Percentiles rank a stretch among this genome's conserved stretches.
These are phyloP conservation scores for Chamaetylas fuelleborni DNA, from an alignment of 2,113 vertebrate species.

Conservation along the genomic window DNA sequence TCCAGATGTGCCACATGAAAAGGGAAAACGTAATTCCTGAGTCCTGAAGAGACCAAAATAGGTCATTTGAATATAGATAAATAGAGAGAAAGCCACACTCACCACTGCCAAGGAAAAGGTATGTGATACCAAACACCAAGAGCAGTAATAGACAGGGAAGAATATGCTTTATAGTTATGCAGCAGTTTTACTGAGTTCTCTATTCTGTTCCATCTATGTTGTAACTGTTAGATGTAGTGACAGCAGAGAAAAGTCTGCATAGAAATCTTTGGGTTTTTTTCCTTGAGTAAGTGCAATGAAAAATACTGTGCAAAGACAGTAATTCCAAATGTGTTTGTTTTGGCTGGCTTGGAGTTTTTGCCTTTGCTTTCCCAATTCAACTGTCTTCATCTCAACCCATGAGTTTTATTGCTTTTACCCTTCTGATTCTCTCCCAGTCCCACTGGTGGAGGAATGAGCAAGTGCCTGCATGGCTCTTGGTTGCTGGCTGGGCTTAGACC, in stretches of 20 bases:
- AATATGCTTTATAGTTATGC: background rate
- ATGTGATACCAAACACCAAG: background rate
- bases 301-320: background rate
- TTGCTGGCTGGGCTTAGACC: background rate
- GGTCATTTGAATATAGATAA: background rate
- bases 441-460: background rate
- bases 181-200: background rate
- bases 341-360: too few relatives aligned
- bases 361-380: background rate
- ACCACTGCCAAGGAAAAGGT: background rate
- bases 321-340: background rate
- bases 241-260: fast-evolving
- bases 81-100: background rate
- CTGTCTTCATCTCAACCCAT: background rate
- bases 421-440: background rate
- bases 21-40: background rate
- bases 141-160: background rate
- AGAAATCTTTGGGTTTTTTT: background rate
- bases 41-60: background rate
- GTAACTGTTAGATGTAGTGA: background rate
- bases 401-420: background rate
- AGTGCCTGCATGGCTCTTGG: background rate
- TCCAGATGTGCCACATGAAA: background rate
- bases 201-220: background rate
- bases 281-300: background rate